Conservation (phyloP, 2,888 invertebrate genomes). For the Autographa gamma region DNA sequence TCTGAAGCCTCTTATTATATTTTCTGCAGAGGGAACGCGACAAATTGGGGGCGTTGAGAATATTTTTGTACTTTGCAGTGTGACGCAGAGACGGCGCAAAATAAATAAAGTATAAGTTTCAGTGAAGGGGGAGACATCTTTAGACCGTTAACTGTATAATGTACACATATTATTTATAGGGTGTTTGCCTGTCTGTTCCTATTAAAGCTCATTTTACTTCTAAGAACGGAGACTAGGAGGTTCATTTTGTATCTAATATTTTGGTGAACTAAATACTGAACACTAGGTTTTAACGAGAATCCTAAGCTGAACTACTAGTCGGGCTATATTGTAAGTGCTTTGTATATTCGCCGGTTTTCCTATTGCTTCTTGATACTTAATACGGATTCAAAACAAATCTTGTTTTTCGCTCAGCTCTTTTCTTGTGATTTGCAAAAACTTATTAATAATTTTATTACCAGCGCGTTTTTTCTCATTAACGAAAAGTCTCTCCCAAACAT, state of each 20-base stretch:
- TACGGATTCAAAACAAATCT: not conserved
- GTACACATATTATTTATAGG: not conserved
- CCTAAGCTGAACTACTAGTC: not conserved
- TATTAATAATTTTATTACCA: not conserved
- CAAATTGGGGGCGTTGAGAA: slow-evolving; percentile 32
- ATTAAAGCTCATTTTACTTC: too few species aligned
- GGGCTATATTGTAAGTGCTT: not conserved
- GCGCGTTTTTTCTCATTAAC: too few species aligned
- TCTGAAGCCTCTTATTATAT: slow-evolving; percentile 35
- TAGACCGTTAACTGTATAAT: not conserved
- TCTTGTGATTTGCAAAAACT: not conserved
- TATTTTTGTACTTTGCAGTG: slow-evolving; percentile 10
- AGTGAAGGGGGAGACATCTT: not conserved
- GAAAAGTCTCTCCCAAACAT: too few species aligned
- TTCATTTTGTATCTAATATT: too few species aligned
- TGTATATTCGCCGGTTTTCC: too few species aligned
- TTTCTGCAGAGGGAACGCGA: slow-evolving; percentile 21
- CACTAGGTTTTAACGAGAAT: too few species aligned
- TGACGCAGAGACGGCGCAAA: not conserved
- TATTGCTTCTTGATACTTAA: too few species aligned
- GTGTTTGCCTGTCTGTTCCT: not conserved
- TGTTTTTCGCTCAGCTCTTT: not conserved
- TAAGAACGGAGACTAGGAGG: too few species aligned
- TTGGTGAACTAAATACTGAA: too few species aligned
- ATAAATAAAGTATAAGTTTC: slow-evolving; percentile 10